Conservation (phyloP, 2,888 invertebrate species). For the Cephus pygmeus region DNA sequence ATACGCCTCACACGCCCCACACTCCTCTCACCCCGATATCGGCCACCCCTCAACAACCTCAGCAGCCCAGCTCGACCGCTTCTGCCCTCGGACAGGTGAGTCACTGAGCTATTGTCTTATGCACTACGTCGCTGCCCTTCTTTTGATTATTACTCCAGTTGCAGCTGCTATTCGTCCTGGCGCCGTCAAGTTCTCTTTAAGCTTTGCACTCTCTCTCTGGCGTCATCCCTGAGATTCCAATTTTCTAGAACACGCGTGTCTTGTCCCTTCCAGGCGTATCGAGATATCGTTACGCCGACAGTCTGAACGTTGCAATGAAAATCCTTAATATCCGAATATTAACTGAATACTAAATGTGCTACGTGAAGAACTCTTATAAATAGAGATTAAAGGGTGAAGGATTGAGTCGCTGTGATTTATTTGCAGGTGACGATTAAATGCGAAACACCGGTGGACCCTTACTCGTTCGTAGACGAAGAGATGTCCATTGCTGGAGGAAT, state of each 20-base stretch:
- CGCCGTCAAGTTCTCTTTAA: background rate
- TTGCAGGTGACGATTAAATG: slow-evolving; percentile 69
- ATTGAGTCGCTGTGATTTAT: background rate
- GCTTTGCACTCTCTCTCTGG: too few relatives aligned
- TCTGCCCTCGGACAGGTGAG: slow-evolving; percentile 62
- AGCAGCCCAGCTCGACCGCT: slow-evolving; percentile 61
- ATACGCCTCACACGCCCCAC: slow-evolving; percentile 64
- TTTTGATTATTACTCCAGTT: background rate
- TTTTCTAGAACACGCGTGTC: too few relatives aligned
- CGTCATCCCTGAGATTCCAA: too few relatives aligned
- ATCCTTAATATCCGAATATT: background rate
- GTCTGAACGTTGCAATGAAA: too few relatives aligned
- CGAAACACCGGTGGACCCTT: slow-evolving; percentile 79
- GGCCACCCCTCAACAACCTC: slow-evolving; percentile 64
- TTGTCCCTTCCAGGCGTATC: too few relatives aligned
- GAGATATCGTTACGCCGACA: too few relatives aligned
- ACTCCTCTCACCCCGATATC: slow-evolving; percentile 64
- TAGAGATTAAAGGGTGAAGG: background rate
- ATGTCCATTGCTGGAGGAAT: slow-evolving; percentile 72
- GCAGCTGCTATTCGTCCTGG: background rate
- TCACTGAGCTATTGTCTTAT: background rate
- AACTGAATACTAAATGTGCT: background rate
- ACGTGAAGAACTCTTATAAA: background rate
- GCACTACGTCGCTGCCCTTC: too few relatives aligned
- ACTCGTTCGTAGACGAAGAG: slow-evolving; percentile 88